These are phyloP conservation scores for Macroramphosus scolopax DNA, from an alignment of 2,797 vertebrate species.

Conservation along the genomic window DNA sequence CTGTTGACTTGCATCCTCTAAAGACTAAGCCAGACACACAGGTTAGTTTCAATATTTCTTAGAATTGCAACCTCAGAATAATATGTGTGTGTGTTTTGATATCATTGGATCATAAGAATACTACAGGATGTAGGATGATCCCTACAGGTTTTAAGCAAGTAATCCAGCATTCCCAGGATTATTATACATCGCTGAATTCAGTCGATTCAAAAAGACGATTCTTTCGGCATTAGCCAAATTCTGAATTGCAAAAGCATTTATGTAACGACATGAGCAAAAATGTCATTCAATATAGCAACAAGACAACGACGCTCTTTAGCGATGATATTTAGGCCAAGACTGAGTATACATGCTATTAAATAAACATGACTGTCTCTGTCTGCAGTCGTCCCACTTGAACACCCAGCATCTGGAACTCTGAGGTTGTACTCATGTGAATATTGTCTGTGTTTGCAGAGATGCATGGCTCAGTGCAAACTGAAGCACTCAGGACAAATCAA, in stretches of 20 bases:
- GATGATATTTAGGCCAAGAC: conserved; percentile 22
- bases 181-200: conserved; percentile 23
- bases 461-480: conserved; percentile 17
- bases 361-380: conserved; percentile 49
- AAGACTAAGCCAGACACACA: conserved; percentile 39
- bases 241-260: background rate
- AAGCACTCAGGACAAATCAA: conserved; percentile 47
- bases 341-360: conserved; percentile 33
- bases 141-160: background rate
- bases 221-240: background rate
- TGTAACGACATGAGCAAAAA: background rate
- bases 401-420: conserved; percentile 20
- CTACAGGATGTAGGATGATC: conserved; percentile 5
- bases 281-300: background rate
- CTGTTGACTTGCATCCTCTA: conserved; percentile 45
- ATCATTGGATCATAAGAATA: conserved; percentile 17
- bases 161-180: conserved; percentile 9
- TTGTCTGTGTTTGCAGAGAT: conserved; percentile 15
- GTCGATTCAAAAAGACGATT: conserved; percentile 5
- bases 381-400: conserved; percentile 23
- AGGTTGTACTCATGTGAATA: conserved; percentile 13
- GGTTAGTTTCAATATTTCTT: conserved; percentile 63
- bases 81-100: background rate
- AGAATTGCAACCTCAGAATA: conserved; percentile 6
- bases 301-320: background rate